These are phyloP conservation scores for Chymomyza amoena DNA, from an alignment of 2,888 invertebrate genomes.

Conservation along the genomic window DNA sequence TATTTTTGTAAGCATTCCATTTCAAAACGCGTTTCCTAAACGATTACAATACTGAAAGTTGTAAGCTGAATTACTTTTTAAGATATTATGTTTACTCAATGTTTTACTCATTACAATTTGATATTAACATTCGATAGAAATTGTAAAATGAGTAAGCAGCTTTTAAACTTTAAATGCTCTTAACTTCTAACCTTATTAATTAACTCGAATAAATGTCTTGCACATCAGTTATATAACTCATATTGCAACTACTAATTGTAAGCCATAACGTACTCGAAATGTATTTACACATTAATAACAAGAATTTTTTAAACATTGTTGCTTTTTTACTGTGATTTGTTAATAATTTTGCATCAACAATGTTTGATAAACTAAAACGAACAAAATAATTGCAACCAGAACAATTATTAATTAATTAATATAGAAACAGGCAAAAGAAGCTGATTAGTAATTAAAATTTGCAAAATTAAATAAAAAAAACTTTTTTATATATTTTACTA, in stretches of 20 bases:
- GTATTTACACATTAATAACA: neutral
- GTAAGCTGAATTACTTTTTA: neutral
- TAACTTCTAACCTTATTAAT: neutral
- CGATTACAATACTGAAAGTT: neutral
- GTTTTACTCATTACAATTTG: too few relatives aligned
- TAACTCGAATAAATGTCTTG: neutral
- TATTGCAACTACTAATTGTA: conserved; percentile 15
- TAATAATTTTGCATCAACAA: conserved; percentile 60
- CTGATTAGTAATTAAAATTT: conserved; percentile 41
- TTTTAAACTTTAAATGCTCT: neutral
- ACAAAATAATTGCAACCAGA: conserved; percentile 19
- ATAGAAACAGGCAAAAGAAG: conserved; percentile 14
- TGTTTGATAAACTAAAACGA: conserved; percentile 16
- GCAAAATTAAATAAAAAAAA: conserved; percentile 19
- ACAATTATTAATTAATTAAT: conserved; percentile 9
- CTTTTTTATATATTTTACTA: conserved; percentile 19
- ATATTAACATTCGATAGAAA: too few relatives aligned
- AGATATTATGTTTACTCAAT: neutral
- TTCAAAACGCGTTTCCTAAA: neutral
- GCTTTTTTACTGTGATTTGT: conserved; percentile 71
- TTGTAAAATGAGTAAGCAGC: too few relatives aligned
- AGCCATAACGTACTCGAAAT: conserved; percentile 28
- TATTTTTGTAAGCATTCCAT: conserved; percentile 43
- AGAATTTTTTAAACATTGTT: conserved; percentile 53
- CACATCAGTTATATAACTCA: conserved; percentile 34